Percentiles rank a stretch among this genome's conserved stretches.
phyloP scores from a whole-genome alignment of 2,797 vertebrate genomes.

The Ciconia nigra region DNA sequence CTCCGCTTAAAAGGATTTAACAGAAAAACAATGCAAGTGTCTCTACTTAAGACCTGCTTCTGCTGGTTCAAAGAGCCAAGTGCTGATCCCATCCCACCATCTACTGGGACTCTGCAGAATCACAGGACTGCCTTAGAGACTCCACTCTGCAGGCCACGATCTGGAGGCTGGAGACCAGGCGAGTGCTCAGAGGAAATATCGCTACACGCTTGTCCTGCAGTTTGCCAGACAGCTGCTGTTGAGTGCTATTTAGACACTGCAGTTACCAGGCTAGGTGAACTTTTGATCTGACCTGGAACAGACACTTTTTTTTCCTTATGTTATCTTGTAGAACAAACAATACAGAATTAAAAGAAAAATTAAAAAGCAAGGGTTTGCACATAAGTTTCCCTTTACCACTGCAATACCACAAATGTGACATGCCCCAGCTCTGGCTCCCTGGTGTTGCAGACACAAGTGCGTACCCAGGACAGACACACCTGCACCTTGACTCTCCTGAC shows the following conservation, averaged over 20 bases:
- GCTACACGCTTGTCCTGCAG: not conserved
- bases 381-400: not conserved
- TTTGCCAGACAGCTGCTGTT: not conserved
- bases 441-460: fast-evolving
- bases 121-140: not conserved
- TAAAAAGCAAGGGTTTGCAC: not conserved
- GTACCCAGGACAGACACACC: not conserved
- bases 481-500: not conserved
- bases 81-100: conserved; percentile 35
- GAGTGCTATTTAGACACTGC: not conserved
- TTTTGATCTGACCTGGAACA: not conserved
- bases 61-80: not conserved
- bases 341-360: not conserved
- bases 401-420: fast-evolving
- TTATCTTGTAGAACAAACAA: not conserved
- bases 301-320: not conserved
- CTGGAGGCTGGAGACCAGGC: not conserved
- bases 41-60: not conserved
- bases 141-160: fast-evolving
- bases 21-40: not conserved
- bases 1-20: not conserved
- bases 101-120: conserved; percentile 42
- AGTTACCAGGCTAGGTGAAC: not conserved
- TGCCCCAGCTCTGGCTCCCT: not conserved
- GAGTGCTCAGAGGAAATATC: not conserved